These are phyloP conservation scores for Cantharis lateralis DNA, from an alignment of 2,888 invertebrate genomes.

Conservation along the genomic window DNA sequence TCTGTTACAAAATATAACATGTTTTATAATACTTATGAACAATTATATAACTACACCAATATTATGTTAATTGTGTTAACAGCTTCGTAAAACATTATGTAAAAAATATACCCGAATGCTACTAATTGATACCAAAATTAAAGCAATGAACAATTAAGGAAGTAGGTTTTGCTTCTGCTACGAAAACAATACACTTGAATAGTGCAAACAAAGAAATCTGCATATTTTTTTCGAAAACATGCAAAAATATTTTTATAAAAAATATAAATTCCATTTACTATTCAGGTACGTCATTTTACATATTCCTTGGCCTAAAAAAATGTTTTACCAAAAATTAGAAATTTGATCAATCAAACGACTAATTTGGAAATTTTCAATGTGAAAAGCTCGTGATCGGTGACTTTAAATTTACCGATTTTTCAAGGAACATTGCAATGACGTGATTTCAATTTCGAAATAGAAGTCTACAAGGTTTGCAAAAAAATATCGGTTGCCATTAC, in stretches of 20 bases:
- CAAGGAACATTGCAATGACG: neutral
- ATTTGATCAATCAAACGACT: neutral
- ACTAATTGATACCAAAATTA: neutral
- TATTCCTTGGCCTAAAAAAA: neutral
- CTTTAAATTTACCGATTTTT: neutral
- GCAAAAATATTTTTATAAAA: too few relatives aligned
- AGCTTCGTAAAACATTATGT: neutral
- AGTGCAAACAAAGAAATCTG: neutral
- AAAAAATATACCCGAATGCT: neutral
- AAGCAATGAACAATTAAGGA: neutral
- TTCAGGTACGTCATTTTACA: neutral
- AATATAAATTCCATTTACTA: too few relatives aligned
- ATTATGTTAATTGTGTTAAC: slow-evolving; percentile 2
- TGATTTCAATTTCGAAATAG: neutral
- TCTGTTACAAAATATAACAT: slow-evolving; percentile 2
- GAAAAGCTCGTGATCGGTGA: neutral
- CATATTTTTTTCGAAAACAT: neutral
- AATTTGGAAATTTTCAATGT: neutral
- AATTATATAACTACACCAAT: neutral
- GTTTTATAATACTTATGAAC: neutral
- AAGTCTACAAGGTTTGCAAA: neutral
- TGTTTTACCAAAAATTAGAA: neutral
- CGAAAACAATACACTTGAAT: neutral
- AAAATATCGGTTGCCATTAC: neutral
- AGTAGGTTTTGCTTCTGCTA: neutral